Base-by-base conservation (phyloP, 2,113 vertebrate genomes). In the Neotoma lepida region DNA sequence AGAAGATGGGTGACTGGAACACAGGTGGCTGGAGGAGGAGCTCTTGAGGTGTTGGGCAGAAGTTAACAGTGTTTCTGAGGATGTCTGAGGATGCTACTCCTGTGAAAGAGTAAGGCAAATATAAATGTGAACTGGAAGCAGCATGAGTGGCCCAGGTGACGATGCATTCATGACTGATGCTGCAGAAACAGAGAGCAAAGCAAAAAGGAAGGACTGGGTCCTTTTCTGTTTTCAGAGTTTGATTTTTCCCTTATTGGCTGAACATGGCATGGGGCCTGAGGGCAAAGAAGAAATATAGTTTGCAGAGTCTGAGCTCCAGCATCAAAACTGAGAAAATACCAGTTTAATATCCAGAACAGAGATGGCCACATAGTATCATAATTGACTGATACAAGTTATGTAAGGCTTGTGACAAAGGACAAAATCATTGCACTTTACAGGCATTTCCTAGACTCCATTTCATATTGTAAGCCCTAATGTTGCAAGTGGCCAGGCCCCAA, bases 181-280 rank as follows among this genome's bases (percentile, higher is more conserved):
- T 70, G 15, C 44, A 35, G 49, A 54, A 22, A 14, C 33, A 4
- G 20, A 46, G 73, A 76, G 33, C 56, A 64, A 74, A 68, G 33
- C 64, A 73, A 64, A 66, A 12, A 33, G n/a, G 8, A 88, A 44
- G 4, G 1, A 73, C 13, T 18, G 0, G 0, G 2, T 70, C 10
- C 20, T 68, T n/a, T 66, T 33, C 20, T 22, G 8, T 30, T 5
- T 12, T 77, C 39, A 44, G 28, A 35, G 35, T 33, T n/a, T 17
- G 6, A 13, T 9, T 1, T n/a, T 88, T 88, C 26, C 35, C 35
- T 74, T 74, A 41, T 61, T 26, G 13, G 66, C 39, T 51, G 33
- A 64, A 14, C 61, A 56, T 82, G 1, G 18, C 8, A 33, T 6
- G 44, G 22, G 26, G 13, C 39, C 9, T 24, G 8, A 18, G 13